Evolutionary conservation across 1,140 invertebrate genomes (phyloP), one percentile per base, ranked within the genome.

Genomic region (Musca vetustissima): DNA sequence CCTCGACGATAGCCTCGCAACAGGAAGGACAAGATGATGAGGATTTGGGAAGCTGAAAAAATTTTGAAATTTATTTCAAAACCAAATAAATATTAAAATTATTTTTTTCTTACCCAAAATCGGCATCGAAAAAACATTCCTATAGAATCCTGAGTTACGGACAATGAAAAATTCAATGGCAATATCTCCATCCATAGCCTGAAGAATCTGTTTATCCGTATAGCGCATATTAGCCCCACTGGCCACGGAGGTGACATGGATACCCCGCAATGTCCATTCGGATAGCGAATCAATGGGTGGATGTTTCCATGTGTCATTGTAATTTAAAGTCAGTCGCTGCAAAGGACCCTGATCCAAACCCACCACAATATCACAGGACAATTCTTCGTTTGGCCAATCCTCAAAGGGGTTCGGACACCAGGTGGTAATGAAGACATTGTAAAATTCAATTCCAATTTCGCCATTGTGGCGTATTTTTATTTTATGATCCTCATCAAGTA

Each of bases 361-460:
- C 49, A 81, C 19, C 9, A 76, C 52, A 8, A 81, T 72, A 25
- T 73, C 73, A 48, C 79, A 81, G 15, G 65, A 64, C 13, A 81
- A 66, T 1, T 69, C 71, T 64, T 81, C 79, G 43, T 73, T 72
- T 13, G 79, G 79, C 79, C 79, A 81, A 68, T 81, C 79, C 11
- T 70, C 70, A 11, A 73, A 72, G 3, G 67, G 69, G 68, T 81
- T 74, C 57, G 77, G 70, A 52, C 79, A 81, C 77, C 76, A 79
- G 9, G 69, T 76, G n/a, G 36, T 64, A 24, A 78, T 28, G 67
- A 75, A 73, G 1, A 73, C 67, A 25, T 81, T 75, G 11, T 55
- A 66, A 15, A 64, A 70, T 21, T 73, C 52, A 8, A 81, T 15
- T 0, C 64, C 74, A 15, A 81, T 53, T n/a, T 67, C 75, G 7